Evolutionary conservation across 2,797 vertebrate genomes (phyloP), one percentile per base, ranked within the genome.

Genomic region (Ptychobarbus kaznakovi): DNA sequence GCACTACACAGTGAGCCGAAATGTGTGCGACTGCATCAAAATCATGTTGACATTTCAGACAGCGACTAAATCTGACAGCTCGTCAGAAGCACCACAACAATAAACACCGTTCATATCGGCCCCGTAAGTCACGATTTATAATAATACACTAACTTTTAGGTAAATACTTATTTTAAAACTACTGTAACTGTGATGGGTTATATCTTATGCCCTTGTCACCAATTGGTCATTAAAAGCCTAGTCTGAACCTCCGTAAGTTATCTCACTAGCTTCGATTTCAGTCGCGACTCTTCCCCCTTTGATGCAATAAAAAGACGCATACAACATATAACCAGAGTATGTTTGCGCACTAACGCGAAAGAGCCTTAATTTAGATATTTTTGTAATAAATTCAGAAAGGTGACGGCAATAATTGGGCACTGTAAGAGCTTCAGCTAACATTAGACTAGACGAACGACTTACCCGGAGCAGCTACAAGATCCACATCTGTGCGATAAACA

Each of bases 401-500:
- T 42, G n/a, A 78, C 15, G 74, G 12, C 25, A 15, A 63, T 70
- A 42, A 70, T 22, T 69, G 13, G 40, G 22, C 18, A 49, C 51
- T 70, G 7, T 80, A 46, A 15, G 40, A 85, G 49, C 40, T 79
- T 85, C 84, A 90, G 90, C 90, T 91, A 38, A 38, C 35, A 6
- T 38, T 38, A 85, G 69, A 82, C 68, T 85, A 69, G 63, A 87
- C 89, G 88, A 93, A 91, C 88, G 88, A 95, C 95, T 95, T 93
- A 96, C 95, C 95, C 81, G 81, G 89, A 91, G 91, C 91, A 72
- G 89, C 86, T 88, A 82, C 89, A 76, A 92, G 73, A 84, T 95
- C 94, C 93, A 94, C 95, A 95, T 95, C 94, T 93, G 95, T 91
- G 90, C 88, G 91, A 83, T 69, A 89, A 89, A 81, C 87, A 92